These are phyloP conservation scores for Turdus rufiventris DNA, from an alignment of 2,113 vertebrate species.

Conservation along the genomic window DNA sequence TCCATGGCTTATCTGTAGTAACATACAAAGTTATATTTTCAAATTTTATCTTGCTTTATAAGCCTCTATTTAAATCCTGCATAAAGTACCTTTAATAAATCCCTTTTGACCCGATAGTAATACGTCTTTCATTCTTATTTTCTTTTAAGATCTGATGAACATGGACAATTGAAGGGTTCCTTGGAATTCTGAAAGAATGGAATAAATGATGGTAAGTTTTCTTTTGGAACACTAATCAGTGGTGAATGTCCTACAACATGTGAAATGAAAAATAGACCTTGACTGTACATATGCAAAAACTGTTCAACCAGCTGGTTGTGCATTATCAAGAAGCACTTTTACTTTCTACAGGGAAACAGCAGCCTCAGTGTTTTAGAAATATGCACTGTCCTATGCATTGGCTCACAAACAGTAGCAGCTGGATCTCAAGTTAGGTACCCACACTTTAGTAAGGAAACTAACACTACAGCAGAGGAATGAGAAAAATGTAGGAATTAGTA, in stretches of 20 bases:
- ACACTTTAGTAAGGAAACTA: neutral
- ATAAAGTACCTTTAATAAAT: neutral
- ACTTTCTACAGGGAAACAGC: conserved; percentile 33
- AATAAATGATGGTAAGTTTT: neutral
- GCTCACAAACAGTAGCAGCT: conserved; percentile 46
- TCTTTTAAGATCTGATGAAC: neutral
- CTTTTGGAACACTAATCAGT: neutral
- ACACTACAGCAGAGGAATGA: conserved; percentile 29
- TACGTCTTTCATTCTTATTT: neutral
- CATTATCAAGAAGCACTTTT: neutral
- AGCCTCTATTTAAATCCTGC: neutral
- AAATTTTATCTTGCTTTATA: conserved; percentile 3
- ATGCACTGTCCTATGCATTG: conserved; percentile 6
- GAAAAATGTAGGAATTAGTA: conserved; percentile 40
- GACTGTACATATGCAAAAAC: neutral
- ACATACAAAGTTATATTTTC: neutral
- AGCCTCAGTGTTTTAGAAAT: conserved; percentile 46
- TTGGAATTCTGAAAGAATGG: neutral
- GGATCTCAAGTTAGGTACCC: conserved; percentile 11
- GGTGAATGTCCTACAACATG: neutral
- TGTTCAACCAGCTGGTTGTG: conserved; percentile 2
- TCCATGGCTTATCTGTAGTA: neutral
- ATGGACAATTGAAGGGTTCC: neutral
- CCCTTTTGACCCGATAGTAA: neutral
- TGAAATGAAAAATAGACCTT: neutral